Conservation (phyloP, 2,113 vertebrate genomes). For the Bungarus multicinctus region DNA sequence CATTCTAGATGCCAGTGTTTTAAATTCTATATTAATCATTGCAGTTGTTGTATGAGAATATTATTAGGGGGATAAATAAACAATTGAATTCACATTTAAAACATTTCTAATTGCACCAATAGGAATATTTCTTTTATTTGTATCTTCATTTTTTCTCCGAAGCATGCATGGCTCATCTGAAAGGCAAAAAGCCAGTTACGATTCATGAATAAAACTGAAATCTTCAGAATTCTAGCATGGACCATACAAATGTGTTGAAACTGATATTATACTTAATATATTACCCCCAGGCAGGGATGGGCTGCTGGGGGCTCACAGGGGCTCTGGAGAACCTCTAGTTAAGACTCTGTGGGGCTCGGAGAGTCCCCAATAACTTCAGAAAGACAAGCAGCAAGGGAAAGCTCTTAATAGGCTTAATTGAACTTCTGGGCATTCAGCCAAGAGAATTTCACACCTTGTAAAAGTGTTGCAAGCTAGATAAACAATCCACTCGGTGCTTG, state of each 20-base stretch:
- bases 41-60: not conserved
- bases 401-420: no score
- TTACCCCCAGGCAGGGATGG: not conserved
- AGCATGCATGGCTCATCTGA: no score
- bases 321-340: no score
- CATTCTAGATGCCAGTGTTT: not conserved
- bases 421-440: no score
- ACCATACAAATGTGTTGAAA: not conserved
- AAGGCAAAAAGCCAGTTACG: not conserved
- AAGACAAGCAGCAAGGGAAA: no score
- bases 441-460: no score
- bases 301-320: no score
- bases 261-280: not conserved
- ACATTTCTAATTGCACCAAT: not conserved
- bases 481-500: no score
- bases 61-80: not conserved
- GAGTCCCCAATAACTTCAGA: no score
- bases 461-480: no score
- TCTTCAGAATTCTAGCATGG: not conserved
- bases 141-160: not conserved
- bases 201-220: not conserved
- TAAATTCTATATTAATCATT: not conserved
- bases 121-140: not conserved
- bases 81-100: not conserved
- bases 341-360: no score